Percentiles rank a stretch among this genome's conserved stretches.
phyloP scores from a whole-genome alignment of 2,797 vertebrate species.

The Onychomys leucogaster region DNA sequence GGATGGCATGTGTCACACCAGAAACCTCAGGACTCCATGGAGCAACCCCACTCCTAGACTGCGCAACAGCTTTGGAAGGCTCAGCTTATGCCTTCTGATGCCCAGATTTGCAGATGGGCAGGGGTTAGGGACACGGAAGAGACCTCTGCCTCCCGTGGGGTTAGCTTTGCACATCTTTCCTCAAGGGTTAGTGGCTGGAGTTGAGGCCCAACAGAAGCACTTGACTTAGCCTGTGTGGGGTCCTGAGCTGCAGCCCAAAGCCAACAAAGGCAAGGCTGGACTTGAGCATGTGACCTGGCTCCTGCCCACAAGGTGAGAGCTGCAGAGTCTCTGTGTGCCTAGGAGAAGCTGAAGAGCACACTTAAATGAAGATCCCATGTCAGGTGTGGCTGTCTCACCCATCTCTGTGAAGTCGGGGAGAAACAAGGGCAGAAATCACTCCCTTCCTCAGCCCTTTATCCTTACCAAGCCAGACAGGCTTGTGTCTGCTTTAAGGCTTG shows the following conservation, averaged over 20 bases:
- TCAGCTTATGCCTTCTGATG: background rate
- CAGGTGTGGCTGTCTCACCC: background rate
- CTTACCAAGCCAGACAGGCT: slow-evolving; percentile 57
- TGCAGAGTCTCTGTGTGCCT: background rate
- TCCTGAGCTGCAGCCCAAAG: background rate
- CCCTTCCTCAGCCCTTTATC: slow-evolving; percentile 73
- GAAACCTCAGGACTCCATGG: background rate
- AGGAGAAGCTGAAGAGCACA: background rate
- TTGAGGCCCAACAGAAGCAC: too few species aligned
- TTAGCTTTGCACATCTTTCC: background rate
- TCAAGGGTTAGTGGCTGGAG: background rate
- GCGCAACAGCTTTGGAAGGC: background rate
- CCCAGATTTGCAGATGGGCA: background rate
- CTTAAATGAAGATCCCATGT: background rate
- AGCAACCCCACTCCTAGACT: background rate
- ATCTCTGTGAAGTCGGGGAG: background rate
- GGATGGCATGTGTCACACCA: background rate
- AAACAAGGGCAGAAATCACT: slow-evolving; percentile 58
- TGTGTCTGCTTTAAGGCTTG: background rate
- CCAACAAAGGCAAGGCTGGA: background rate
- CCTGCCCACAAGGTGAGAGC: background rate
- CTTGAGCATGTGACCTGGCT: background rate
- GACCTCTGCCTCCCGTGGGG: background rate
- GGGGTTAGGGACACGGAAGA: background rate
- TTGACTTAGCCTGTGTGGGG: background rate